A percentile compares a stretch with the other conserved stretches of the same genome.
Conservation (phyloP, 2,797 vertebrate genomes). For the Tinamus major region DNA sequence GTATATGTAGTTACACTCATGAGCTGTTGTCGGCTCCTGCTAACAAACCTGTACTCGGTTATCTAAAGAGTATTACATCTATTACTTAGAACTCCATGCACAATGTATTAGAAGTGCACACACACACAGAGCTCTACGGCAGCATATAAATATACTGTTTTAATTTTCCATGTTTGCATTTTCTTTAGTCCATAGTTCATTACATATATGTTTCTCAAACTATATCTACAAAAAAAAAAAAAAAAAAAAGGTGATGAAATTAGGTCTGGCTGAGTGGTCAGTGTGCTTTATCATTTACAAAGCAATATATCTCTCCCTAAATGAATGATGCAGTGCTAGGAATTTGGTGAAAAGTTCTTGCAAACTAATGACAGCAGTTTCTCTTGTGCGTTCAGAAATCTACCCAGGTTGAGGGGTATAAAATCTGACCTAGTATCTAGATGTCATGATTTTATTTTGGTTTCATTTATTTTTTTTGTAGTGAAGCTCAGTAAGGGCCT, state of each 20-base stretch:
- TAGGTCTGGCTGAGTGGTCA: background rate
- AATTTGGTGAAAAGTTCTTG: background rate
- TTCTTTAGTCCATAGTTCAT: background rate
- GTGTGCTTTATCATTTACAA: background rate
- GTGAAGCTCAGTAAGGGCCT: background rate
- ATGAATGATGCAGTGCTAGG: background rate
- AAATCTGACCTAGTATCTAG: background rate
- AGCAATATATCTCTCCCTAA: background rate
- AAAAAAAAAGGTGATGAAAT: background rate
- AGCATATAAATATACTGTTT: background rate
- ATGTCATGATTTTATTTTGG: background rate
- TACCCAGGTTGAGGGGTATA: background rate
- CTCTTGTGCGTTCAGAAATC: background rate
- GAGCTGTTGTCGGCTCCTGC: background rate
- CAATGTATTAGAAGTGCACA: background rate
- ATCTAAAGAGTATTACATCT: background rate
- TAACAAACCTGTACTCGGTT: background rate
- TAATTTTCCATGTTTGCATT: background rate
- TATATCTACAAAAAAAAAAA: background rate
- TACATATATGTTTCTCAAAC: background rate
- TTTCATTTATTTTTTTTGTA: background rate
- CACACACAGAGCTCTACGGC: background rate
- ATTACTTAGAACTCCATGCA: background rate
- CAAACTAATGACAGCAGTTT: background rate
- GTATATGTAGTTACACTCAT: too few relatives aligned